Evolutionary conservation across 2,797 vertebrate species (phyloP).

Genomic region (Helostoma temminkii): DNA sequence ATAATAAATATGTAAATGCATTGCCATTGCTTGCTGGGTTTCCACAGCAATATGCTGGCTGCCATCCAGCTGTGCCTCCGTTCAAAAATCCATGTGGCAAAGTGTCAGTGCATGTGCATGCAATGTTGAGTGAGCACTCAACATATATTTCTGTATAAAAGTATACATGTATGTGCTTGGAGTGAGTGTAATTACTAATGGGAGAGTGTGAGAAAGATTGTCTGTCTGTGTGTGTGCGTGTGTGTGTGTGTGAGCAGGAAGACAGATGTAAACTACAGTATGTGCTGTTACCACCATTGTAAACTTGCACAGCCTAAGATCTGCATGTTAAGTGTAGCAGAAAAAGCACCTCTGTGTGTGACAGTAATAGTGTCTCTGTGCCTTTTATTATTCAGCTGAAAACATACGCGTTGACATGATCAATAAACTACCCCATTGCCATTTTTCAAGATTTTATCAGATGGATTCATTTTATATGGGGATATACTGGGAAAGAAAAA

Average conservation of each 20-base stretch:
- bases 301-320: slow-evolving; percentile 53
- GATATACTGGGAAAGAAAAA: slow-evolving; percentile 12
- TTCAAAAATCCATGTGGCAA: slow-evolving; percentile 57
- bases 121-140: not conserved
- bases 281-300: slow-evolving; percentile 46
- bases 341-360: slow-evolving; percentile 53
- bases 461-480: slow-evolving; percentile 14
- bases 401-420: slow-evolving; percentile 35
- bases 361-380: slow-evolving; percentile 51
- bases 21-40: slow-evolving; percentile 59
- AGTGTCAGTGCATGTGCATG: slow-evolving; percentile 7
- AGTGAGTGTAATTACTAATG: slow-evolving; percentile 38
- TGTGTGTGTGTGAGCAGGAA: not conserved
- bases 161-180: slow-evolving; percentile 24
- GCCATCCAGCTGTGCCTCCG: slow-evolving; percentile 56
- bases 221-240: not conserved
- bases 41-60: slow-evolving; percentile 65
- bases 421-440: too few relatives aligned
- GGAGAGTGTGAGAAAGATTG: slow-evolving; percentile 8
- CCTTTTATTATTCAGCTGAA: slow-evolving; percentile 61
- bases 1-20: slow-evolving; percentile 77
- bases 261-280: slow-evolving; percentile 23
- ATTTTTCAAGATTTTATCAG: slow-evolving; percentile 26
- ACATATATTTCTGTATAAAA: slow-evolving; percentile 17
- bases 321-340: slow-evolving; percentile 59